phyloP scores from a whole-genome alignment of 2,797 vertebrate genomes.

The Acanthurus leucopareius region DNA sequence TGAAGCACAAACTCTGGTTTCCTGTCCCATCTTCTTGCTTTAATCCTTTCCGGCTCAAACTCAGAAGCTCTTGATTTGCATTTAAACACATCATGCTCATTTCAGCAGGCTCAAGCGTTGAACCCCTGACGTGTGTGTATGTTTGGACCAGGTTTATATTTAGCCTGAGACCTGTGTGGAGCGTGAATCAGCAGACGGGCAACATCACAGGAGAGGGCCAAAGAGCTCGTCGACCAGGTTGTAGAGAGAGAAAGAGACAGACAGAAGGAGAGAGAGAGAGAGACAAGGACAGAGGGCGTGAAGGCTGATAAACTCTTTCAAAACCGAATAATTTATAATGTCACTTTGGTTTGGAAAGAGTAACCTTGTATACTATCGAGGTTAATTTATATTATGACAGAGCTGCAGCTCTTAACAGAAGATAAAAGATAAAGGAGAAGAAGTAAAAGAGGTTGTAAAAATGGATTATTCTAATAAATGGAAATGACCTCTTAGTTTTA shows the following conservation, averaged over 20 bases:
- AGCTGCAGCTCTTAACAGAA: not conserved
- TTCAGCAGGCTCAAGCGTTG: constrained; percentile 1
- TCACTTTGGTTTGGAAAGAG: constrained; percentile 8
- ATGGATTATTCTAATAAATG: constrained; percentile 5
- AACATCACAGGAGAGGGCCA: not conserved
- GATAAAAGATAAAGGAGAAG: not conserved
- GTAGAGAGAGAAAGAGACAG: constrained; percentile 12
- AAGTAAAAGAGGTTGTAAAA: not conserved
- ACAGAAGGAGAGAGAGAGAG: not conserved
- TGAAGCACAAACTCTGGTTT: constrained; percentile 18
- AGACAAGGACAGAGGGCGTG: too few species aligned
- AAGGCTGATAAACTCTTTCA: too few species aligned
- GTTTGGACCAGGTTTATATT: constrained; percentile 48
- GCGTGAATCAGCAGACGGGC: constrained; percentile 66
- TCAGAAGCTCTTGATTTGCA: constrained; percentile 32
- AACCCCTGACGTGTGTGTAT: constrained; percentile 7
- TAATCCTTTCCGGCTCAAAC: constrained; percentile 45
- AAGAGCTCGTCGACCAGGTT: constrained; percentile 39
- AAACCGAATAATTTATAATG: constrained; percentile 2
- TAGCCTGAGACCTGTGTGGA: constrained; percentile 36
- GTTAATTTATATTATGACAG: constrained; percentile 22
- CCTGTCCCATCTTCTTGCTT: constrained; percentile 12
- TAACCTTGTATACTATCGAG: constrained; percentile 10
- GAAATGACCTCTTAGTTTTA: not conserved
- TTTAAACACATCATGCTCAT: constrained; percentile 31